Evolutionary conservation across 1,140 invertebrate genomes (phyloP).

Genomic region (Hylaeus volcanicus): DNA sequence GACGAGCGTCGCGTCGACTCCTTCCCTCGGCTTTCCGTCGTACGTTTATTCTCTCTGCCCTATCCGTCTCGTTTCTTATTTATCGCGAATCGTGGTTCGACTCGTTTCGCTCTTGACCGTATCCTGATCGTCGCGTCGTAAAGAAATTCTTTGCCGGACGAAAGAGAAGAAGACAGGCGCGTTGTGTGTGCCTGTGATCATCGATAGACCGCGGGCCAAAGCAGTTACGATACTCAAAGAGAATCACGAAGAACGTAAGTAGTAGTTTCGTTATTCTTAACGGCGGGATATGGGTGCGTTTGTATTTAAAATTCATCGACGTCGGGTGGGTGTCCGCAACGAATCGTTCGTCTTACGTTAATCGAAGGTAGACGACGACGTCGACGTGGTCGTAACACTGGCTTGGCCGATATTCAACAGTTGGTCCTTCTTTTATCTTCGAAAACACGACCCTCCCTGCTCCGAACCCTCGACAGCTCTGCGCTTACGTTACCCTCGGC

Average conservation of each 20-base stretch:
- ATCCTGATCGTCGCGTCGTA: not conserved
- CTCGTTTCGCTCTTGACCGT: not conserved
- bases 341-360: not conserved
- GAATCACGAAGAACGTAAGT: conserved; percentile 31
- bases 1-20: not conserved
- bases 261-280: not conserved
- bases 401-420: conserved; percentile 78
- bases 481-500: conserved; percentile 64
- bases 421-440: conserved; percentile 81
- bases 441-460: conserved; percentile 67
- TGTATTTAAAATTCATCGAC: not conserved
- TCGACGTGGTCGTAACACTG: not conserved
- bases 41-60: not conserved
- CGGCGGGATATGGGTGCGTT: too few relatives aligned
- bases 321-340: too few relatives aligned
- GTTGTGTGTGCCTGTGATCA: not conserved
- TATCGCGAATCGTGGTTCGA: not conserved
- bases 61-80: not conserved
- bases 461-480: conserved; percentile 66
- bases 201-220: not conserved
- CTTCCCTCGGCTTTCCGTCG: not conserved
- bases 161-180: not conserved
- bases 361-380: not conserved
- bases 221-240: too few relatives aligned
- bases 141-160: not conserved